Conservation (phyloP, 2,797 vertebrate species). For the Enoplosus armatus region DNA sequence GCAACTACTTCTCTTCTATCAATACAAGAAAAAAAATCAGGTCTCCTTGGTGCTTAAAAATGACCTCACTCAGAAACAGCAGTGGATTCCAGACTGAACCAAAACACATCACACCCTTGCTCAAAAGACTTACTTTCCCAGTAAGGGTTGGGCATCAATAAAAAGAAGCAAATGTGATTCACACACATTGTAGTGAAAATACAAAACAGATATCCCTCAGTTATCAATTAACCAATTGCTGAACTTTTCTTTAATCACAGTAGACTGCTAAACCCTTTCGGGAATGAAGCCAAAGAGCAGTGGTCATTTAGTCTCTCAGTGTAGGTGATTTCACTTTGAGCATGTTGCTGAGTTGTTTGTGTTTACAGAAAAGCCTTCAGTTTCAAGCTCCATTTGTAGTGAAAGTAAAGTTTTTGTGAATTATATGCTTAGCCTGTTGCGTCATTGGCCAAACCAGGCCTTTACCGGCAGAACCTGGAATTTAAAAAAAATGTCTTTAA, state of each 20-base stretch:
- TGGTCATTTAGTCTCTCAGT: neutral
- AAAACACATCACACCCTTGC: constrained; percentile 60
- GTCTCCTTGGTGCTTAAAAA: constrained; percentile 31
- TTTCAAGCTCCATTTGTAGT: neutral
- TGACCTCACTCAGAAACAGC: constrained; percentile 57
- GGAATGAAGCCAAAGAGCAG: neutral
- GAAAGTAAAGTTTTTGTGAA: neutral
- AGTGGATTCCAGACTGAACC: constrained; percentile 45
- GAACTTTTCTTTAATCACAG: neutral
- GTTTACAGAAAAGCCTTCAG: neutral
- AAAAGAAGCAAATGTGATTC: constrained; percentile 32
- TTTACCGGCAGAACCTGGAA: constrained; percentile 15
- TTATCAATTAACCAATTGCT: neutral
- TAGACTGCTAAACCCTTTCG: neutral
- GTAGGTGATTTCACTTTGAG: neutral
- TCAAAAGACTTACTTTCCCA: constrained; percentile 37
- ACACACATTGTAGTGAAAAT: too few relatives aligned
- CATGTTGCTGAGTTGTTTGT: neutral
- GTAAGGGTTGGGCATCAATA: constrained; percentile 2
- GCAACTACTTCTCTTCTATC: neutral
- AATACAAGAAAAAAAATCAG: neutral
- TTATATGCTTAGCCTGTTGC: neutral
- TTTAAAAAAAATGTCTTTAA: constrained; percentile 27
- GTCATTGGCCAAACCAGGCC: neutral
- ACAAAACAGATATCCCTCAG: neutral